phyloP scores from a whole-genome alignment of 2,888 invertebrate genomes.

The Pantelozetes paolii region DNA sequence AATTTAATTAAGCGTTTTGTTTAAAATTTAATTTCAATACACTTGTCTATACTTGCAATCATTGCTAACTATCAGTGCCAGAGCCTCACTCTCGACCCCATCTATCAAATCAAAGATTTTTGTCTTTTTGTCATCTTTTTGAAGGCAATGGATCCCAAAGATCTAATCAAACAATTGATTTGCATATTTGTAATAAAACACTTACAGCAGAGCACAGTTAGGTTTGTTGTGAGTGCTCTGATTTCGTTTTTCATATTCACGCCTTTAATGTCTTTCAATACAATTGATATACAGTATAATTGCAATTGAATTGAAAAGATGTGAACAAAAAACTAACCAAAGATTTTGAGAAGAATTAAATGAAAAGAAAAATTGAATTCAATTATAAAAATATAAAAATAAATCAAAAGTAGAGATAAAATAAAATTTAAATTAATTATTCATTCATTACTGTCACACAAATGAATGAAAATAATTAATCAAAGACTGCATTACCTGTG shows the following conservation, averaged over 20 bases:
- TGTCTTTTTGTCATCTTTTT: background rate
- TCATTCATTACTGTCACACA: background rate
- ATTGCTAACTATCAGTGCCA: background rate
- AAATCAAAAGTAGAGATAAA: too few relatives aligned
- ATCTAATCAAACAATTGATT: conserved; percentile 6
- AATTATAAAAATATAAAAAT: too few relatives aligned
- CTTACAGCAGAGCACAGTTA: background rate
- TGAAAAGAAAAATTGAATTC: too few relatives aligned
- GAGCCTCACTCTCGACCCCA: background rate
- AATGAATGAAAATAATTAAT: background rate
- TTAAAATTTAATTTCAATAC: too few relatives aligned
- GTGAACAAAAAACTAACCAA: too few relatives aligned
- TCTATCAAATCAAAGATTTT: background rate
- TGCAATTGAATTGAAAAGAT: too few relatives aligned
- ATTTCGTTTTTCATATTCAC: background rate
- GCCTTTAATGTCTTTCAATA: too few relatives aligned
- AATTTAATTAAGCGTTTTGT: too few relatives aligned
- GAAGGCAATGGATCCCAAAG: background rate
- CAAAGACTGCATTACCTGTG: background rate
- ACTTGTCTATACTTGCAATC: too few relatives aligned
- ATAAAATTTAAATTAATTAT: too few relatives aligned
- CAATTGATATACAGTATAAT: too few relatives aligned
- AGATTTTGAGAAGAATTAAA: too few relatives aligned
- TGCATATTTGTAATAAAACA: background rate
- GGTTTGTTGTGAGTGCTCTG: background rate